A percentile compares a stretch with the other conserved stretches of the same genome.
Evolutionary conservation across 2,888 invertebrate species (phyloP).

Genomic region (Ectemnius continuus): DNA sequence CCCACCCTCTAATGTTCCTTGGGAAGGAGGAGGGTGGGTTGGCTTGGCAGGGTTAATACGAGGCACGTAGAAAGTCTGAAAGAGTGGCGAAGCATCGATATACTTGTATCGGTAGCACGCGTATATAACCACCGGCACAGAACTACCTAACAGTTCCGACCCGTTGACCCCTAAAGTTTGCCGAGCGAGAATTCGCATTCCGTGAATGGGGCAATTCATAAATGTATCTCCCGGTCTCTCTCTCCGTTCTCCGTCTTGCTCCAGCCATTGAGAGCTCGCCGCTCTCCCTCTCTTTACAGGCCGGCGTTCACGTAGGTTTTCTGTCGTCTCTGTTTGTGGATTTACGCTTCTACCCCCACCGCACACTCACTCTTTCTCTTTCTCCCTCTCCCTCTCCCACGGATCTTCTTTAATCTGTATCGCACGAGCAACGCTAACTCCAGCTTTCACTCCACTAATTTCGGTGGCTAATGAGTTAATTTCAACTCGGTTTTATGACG

Average conservation of each 20-base stretch:
- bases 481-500: neutral
- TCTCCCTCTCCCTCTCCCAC: neutral
- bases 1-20: constrained; percentile 28
- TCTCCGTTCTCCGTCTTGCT: constrained; percentile 30
- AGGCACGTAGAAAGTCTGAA: constrained; percentile 42
- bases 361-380: neutral
- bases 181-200: constrained; percentile 63
- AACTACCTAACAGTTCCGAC: constrained; percentile 61
- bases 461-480: neutral
- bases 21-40: neutral
- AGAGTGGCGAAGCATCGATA: constrained; percentile 40
- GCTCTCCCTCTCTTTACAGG: neutral
- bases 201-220: constrained; percentile 62
- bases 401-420: neutral
- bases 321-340: constrained; percentile 14
- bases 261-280: constrained; percentile 16
- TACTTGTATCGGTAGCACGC: constrained; percentile 33
- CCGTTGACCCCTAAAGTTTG: constrained; percentile 63
- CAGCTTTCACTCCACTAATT: neutral
- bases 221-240: constrained; percentile 55
- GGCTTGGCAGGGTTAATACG: constrained; percentile 38
- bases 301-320: constrained; percentile 10
- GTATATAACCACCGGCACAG: constrained; percentile 43
- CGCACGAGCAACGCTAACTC: neutral
- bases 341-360: neutral